phyloP scores from a whole-genome alignment of 2,888 invertebrate genomes.

The Rotaria magnacalcarata region DNA sequence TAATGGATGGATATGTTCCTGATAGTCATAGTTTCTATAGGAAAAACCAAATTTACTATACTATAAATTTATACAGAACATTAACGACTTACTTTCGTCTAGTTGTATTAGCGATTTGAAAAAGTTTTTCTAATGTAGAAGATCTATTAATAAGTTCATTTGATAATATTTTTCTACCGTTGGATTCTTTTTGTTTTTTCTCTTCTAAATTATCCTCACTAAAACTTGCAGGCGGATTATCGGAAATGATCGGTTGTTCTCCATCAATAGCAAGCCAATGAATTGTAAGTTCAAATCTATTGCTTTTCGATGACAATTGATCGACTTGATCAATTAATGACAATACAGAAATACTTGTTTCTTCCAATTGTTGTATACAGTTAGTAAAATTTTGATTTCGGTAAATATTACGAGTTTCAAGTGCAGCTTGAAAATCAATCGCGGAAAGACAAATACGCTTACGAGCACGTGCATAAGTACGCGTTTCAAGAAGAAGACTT shows the following conservation, averaged over 20 bases:
- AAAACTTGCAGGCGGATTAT: constrained; percentile 69
- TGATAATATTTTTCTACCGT: not conserved
- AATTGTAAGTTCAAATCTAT: constrained; percentile 61
- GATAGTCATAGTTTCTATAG: not conserved
- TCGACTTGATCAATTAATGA: not conserved
- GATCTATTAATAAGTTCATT: not conserved
- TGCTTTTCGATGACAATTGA: not conserved
- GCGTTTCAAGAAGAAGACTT: not conserved
- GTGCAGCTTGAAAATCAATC: not conserved
- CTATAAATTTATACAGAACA: too few species aligned
- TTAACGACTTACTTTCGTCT: not conserved
- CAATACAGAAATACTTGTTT: not conserved
- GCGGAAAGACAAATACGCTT: not conserved
- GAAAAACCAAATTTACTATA: not conserved
- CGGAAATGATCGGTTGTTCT: constrained; percentile 90
- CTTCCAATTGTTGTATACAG: not conserved
- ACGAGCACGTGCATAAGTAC: not conserved
- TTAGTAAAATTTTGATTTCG: not conserved
- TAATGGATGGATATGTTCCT: not conserved
- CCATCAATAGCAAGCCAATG: constrained; percentile 97
- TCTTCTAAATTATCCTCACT: not conserved
- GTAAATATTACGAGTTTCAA: not conserved
- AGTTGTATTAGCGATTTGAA: not conserved
- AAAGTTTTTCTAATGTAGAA: not conserved
- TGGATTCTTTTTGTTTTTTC: not conserved